Percentiles rank a stretch among this genome's conserved stretches.
These are phyloP conservation scores for Graphium colonna DNA, from an alignment of 2,888 invertebrate genomes.

Conservation along the genomic window DNA sequence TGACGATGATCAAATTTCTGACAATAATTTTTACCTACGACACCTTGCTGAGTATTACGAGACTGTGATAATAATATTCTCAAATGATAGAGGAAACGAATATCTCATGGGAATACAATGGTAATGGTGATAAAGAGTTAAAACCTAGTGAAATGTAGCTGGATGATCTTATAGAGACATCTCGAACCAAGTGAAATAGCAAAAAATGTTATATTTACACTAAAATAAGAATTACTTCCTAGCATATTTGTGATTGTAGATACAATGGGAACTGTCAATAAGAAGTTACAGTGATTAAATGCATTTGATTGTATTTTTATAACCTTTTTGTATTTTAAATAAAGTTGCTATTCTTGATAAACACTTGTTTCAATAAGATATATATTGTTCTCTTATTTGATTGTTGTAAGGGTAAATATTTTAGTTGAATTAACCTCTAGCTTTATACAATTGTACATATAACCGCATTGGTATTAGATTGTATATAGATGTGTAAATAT, in stretches of 20 bases:
- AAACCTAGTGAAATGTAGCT: conserved; percentile 25
- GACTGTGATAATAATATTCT: conserved; percentile 38
- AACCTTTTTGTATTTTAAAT: conserved; percentile 78
- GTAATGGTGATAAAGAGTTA: conserved; percentile 21
- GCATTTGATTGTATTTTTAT: conserved; percentile 80
- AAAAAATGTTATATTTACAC: conserved; percentile 37
- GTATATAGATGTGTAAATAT: conserved; percentile 6
- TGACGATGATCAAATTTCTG: not conserved
- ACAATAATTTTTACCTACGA: conserved; percentile 15
- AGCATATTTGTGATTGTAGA: conserved; percentile 60
- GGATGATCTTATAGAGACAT: conserved; percentile 15
- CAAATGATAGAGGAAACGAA: conserved; percentile 16
- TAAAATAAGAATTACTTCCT: conserved; percentile 51
- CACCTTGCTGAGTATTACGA: conserved; percentile 32
- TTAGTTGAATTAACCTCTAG: conserved; percentile 15
- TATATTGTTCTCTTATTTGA: conserved; percentile 11
- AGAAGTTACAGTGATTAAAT: conserved; percentile 72
- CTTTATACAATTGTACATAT: conserved; percentile 11
- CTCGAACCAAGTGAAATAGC: conserved; percentile 45
- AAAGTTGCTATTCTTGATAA: conserved; percentile 77
- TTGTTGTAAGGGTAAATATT: conserved; percentile 17
- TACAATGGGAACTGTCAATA: conserved; percentile 51
- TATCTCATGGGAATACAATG: conserved; percentile 4
- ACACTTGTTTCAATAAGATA: conserved; percentile 50
- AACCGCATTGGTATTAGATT: conserved; percentile 14